These are phyloP conservation scores for Tamias sibiricus DNA, from an alignment of 2,113 vertebrate species.

Conservation along the genomic window DNA sequence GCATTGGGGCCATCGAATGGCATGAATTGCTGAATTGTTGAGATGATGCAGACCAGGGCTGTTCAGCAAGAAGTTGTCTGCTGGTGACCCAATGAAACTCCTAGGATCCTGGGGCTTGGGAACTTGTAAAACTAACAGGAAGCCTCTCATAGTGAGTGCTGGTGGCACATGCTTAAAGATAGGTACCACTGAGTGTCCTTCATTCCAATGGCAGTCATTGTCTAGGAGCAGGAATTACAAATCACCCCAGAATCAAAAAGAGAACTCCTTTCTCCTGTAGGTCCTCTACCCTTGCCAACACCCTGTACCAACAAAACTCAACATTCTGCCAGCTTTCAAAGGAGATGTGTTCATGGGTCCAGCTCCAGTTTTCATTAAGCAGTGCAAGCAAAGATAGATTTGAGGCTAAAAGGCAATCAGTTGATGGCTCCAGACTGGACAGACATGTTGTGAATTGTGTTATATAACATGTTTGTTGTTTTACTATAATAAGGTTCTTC, in stretches of 20 bases:
- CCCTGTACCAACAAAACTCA: not conserved
- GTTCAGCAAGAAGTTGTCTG: not conserved
- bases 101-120: no score
- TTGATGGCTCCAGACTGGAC: not conserved
- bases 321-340: not conserved
- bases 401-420: not conserved
- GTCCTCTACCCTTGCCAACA: not conserved
- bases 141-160: not conserved
- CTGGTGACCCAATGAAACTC: not conserved
- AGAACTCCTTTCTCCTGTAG: fast-evolving
- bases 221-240: not conserved
- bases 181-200: not conserved
- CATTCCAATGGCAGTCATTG: not conserved
- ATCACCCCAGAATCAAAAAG: not conserved
- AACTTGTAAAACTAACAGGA: not conserved
- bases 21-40: no score
- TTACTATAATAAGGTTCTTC: not conserved
- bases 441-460: not conserved
- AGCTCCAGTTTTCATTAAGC: not conserved
- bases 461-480: not conserved
- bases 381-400: not conserved
- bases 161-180: not conserved
- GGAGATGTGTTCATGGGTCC: not conserved
- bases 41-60: not conserved
- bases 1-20: no score